Evolutionary conservation across 2,888 invertebrate genomes (phyloP), one percentile per base, ranked within the genome.

Genomic region (Lissonota sp.): DNA sequence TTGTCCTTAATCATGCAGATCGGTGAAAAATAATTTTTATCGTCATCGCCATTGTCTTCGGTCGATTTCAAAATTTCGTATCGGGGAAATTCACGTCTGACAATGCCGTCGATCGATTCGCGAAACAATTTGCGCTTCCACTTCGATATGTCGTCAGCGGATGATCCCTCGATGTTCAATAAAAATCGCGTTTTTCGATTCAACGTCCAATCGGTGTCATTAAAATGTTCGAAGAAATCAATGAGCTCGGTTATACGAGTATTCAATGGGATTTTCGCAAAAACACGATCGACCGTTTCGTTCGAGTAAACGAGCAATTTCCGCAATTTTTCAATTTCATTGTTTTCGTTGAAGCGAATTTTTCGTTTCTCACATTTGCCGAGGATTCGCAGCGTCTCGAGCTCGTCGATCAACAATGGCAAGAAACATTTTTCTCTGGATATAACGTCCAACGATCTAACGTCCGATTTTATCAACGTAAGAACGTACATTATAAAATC

Each of bases 221-320:
- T 57, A 46, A 70, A 8, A n/a, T 37, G 46, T 39, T 12, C 6
- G 10, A 70, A 46, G 8, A 70, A 70, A 12, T 39, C 37, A n/a
- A 39, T 58, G 10, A 70, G 26, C 4, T 70, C 70, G 46, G 10
- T 40, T 26, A 70, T 39, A 2, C 4, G 14, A 14, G 70, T 70
- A 12, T 26, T 7, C 4, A 12, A 37, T 39, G 57, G 37, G 8
- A 70, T 12, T 8, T 6, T 46, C 8, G 16, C 49, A 8, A 71
- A 46, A 1, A 49, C 12, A 7, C 49, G 12, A 40, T 44, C 60
- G 7, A 51, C n/a, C 2, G 58, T 58, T 5, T 71, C 39, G 12
- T 60, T 39, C 12, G 70, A 71, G 70, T 71, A 71, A 0, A 51
- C 8, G 8, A 58, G 60, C 7, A 71, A 37, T 49, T 46, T 8